A percentile compares a stretch with the other conserved stretches of the same genome.
Evolutionary conservation across 2,113 vertebrate species (phyloP).

Genomic region (human): GRCh38 chr1:193101001-193101500

Average conservation of each 20-base stretch:
- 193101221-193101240: neutral
- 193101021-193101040: neutral
- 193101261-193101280: neutral
- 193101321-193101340: neutral
- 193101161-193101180: neutral
- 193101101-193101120: neutral
- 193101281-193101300: neutral
- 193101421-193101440: neutral
- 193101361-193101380: conserved; percentile 23
- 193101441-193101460: neutral
- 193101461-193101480: neutral
- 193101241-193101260: neutral
- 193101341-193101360: neutral
- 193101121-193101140: conserved; percentile 61
- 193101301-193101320: neutral
- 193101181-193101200: conserved; percentile 60
- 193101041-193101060: neutral
- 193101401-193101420: neutral
- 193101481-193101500: neutral
- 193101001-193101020: neutral
- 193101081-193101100: neutral
- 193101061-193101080: neutral
- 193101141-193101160: conserved; percentile 80
- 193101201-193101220: conserved; percentile 78
- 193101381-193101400: neutral